Evolutionary conservation across 2,888 invertebrate species (phyloP).

Genomic region (Pammene aurita): DNA sequence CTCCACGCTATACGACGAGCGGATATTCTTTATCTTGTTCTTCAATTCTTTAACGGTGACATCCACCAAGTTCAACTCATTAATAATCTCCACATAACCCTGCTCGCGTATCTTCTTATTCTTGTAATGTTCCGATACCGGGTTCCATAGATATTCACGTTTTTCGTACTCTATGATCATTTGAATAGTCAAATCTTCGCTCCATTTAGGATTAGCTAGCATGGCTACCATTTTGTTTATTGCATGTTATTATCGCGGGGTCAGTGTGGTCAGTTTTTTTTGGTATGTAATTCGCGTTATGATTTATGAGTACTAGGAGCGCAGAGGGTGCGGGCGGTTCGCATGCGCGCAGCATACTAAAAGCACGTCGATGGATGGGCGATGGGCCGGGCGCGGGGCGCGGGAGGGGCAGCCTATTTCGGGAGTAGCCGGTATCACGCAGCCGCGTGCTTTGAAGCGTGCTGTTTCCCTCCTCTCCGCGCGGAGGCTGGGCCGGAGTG

Average conservation of each 20-base stretch:
- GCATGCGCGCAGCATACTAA: slow-evolving; percentile 84
- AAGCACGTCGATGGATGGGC: slow-evolving; percentile 79
- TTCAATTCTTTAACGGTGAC: slow-evolving; percentile 80
- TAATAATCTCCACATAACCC: slow-evolving; percentile 79
- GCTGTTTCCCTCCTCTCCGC: slow-evolving; percentile 79
- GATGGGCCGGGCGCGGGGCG: slow-evolving; percentile 58
- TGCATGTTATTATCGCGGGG: slow-evolving; percentile 59
- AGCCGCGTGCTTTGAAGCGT: slow-evolving; percentile 82
- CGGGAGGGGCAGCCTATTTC: slow-evolving; percentile 79
- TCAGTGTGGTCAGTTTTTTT: slow-evolving; percentile 51
- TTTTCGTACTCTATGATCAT: slow-evolving; percentile 81
- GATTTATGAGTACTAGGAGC: slow-evolving; percentile 67
- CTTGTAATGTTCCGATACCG: slow-evolving; percentile 79
- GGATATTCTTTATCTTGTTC: slow-evolving; percentile 81
- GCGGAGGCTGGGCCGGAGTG: slow-evolving; percentile 80
- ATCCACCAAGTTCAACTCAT: slow-evolving; percentile 74
- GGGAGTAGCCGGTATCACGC: slow-evolving; percentile 81
- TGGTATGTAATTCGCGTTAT: slow-evolving; percentile 63
- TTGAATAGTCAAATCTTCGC: slow-evolving; percentile 79
- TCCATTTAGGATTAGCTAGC: slow-evolving; percentile 80
- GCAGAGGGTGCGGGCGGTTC: slow-evolving; percentile 82
- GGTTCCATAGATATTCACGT: slow-evolving; percentile 80
- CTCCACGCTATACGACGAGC: slow-evolving; percentile 81
- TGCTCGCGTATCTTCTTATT: slow-evolving; percentile 80
- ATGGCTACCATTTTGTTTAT: slow-evolving; percentile 74